Evolutionary conservation across 2,797 vertebrate genomes (phyloP).

Genomic region (Bradypus variegatus): DNA sequence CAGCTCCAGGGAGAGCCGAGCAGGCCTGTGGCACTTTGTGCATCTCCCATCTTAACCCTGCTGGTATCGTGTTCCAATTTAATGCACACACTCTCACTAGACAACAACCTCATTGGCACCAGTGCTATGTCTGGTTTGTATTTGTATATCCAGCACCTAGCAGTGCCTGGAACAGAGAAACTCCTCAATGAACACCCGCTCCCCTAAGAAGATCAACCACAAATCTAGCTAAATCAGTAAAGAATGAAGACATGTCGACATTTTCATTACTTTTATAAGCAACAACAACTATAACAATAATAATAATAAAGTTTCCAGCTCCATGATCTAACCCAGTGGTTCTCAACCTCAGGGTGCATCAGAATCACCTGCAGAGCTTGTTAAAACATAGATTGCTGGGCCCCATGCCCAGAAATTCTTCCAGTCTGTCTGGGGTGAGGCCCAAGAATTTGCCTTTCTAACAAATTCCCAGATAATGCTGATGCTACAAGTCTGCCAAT

Average conservation of each 20-base stretch:
- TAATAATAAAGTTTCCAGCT: background rate
- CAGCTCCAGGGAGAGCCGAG: background rate
- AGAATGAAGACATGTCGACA: background rate
- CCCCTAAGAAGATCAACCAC: background rate
- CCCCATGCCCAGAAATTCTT: background rate
- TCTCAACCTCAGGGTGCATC: background rate
- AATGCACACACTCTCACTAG: background rate
- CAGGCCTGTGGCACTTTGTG: background rate
- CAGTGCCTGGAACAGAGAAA: background rate
- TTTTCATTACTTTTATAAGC: background rate
- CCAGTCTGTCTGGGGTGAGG: background rate
- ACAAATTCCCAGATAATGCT: background rate
- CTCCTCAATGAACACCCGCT: background rate
- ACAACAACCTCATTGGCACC: background rate
- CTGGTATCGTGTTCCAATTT: background rate
- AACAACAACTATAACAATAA: background rate
- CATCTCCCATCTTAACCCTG: background rate
- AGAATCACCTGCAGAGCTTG: background rate
- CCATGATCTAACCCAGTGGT: background rate
- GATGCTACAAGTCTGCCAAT: background rate
- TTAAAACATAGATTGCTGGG: background rate
- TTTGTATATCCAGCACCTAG: background rate
- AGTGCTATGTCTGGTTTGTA: background rate
- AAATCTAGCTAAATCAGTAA: background rate
- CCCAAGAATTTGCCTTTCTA: conserved; percentile 3